These are phyloP conservation scores for Mirza zaza DNA, from an alignment of 2,113 vertebrate species.

Conservation along the genomic window DNA sequence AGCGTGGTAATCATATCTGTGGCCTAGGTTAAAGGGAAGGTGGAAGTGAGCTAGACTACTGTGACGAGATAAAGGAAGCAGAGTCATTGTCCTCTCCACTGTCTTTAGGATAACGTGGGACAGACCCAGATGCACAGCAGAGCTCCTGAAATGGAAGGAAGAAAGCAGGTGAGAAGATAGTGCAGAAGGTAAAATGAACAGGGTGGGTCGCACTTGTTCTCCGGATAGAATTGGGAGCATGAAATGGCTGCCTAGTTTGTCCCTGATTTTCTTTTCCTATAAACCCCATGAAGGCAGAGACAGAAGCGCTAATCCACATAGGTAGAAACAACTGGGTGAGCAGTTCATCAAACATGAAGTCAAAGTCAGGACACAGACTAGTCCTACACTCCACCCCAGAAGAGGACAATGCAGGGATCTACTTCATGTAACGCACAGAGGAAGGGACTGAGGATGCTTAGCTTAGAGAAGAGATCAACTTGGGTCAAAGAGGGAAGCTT, in stretches of 20 bases:
- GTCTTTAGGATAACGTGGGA: neutral
- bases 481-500: neutral
- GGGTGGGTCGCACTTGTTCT: neutral
- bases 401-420: neutral
- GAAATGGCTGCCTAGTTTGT: neutral
- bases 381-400: neutral
- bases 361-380: neutral
- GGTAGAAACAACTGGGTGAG: neutral
- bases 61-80: neutral
- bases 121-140: neutral
- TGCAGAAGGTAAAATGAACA: neutral
- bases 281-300: neutral
- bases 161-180: neutral
- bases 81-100: neutral
- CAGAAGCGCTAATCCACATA: neutral
- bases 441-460: neutral
- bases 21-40: neutral
- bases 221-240: neutral
- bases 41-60: neutral
- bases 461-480: neutral
- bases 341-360: neutral
- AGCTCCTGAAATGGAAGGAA: neutral
- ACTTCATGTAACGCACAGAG: neutral
- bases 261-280: neutral
- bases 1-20: neutral